phyloP scores from a whole-genome alignment of 2,113 vertebrate species.

The Tychaedon coryphoeus region DNA sequence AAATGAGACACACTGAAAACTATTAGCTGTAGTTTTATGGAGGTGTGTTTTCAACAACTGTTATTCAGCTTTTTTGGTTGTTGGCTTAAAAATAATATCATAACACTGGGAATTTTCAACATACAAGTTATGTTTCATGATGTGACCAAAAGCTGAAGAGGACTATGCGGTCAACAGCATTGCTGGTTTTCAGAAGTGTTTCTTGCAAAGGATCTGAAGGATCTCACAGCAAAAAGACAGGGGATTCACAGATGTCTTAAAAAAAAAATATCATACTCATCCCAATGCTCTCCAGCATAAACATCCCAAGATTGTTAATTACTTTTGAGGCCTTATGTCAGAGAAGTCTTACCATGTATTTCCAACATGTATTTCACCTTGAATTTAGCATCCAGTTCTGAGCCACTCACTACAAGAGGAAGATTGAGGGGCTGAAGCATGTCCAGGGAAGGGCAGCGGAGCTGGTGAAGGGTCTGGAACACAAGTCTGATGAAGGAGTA shows the following conservation, averaged over 20 bases:
- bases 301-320: not conserved
- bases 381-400: not conserved
- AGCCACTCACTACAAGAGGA: not conserved
- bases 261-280: not conserved
- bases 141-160: not conserved
- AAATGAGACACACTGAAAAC: not conserved
- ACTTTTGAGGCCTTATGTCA: not conserved
- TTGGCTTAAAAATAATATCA: not conserved
- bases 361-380: not conserved
- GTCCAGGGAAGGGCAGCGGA: rapidly evolving
- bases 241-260: not conserved
- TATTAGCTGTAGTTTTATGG: not conserved
- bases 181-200: not conserved
- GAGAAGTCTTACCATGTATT: not conserved
- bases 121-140: rapidly evolving
- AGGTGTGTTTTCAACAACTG: not conserved
- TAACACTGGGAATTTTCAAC: not conserved
- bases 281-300: not conserved
- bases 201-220: not conserved
- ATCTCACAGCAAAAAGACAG: not conserved
- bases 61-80: not conserved
- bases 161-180: rapidly evolving
- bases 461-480: not conserved
- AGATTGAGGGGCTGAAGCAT: rapidly evolving
- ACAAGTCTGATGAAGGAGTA: not conserved